Evolutionary conservation across 2,113 vertebrate species (phyloP), one percentile per base, ranked within the genome.

Genomic region (Psittacula cyanocephala): DNA sequence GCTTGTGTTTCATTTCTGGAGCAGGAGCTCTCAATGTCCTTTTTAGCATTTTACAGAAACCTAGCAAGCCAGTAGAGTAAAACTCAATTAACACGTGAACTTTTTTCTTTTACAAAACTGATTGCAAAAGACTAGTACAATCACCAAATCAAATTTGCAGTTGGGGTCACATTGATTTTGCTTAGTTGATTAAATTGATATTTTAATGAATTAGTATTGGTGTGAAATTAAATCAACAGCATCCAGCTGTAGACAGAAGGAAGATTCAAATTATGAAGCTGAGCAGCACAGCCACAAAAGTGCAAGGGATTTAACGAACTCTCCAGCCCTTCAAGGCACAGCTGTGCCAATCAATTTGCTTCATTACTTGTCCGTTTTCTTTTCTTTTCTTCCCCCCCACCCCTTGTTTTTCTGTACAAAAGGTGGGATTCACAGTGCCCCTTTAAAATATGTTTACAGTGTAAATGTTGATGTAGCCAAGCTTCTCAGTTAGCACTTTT

Each of bases 61-160:
- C 70, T 78, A 93, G 77, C 35, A 93, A 91, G 59, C 11, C 13
- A 19, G 33, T 44, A 65, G 31, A 76, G 72, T 44, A 68, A 78
- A 96, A 88, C 86, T 75, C 86, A 88, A 91, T 92, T 93, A 84
- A 86, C 4, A 0, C 60, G 20, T 62, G 92, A 81, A 86, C 29
- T 75, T 87, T 84, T 82, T 91, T 75, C 47, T 79, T 86, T 81
- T 84, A 86, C 69, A 89, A 95, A 95, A 92, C 77, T 89, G 74
- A 95, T 96, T 95, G 84, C 74, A 81, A 92, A 62, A 71, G 52
- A 75, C 33, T 75, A 68, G 83, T 86, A 68, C 69, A 95, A 96
- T 84, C 81, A 96, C 89, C 69, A 87, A 96, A 92, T 92, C 86
- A 87, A 76, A 96, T 96, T 84, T 96, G 83, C n/a, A 55, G 33